These are phyloP conservation scores for Silurus meridionalis DNA, from an alignment of 2,113 vertebrate genomes.

Conservation along the genomic window DNA sequence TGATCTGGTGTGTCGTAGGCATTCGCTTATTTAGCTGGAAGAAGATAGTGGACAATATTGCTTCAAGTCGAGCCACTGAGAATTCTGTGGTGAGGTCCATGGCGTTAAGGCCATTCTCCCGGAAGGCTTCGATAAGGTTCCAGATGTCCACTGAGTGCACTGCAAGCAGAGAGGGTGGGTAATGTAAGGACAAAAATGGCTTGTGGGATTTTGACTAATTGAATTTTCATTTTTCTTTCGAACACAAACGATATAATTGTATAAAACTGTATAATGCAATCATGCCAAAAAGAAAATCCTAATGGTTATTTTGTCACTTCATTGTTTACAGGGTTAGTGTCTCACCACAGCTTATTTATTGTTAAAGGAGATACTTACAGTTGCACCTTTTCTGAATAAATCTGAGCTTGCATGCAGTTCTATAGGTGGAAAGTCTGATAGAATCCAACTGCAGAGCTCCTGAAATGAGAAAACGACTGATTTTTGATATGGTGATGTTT, in stretches of 20 bases:
- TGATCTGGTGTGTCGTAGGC: constrained; percentile 97
- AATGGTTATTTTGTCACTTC: too few relatives aligned
- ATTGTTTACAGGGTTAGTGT: too few relatives aligned
- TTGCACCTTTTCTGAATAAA: constrained; percentile 99
- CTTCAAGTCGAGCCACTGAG: constrained; percentile 88
- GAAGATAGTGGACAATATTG: constrained; percentile 91
- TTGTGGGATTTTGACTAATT: too few relatives aligned
- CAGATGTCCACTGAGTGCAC: constrained; percentile 98
- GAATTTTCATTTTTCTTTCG: not conserved
- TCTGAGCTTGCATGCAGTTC: constrained; percentile 96
- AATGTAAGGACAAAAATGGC: not conserved
- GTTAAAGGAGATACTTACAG: constrained; percentile 76
- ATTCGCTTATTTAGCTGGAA: constrained; percentile 98
- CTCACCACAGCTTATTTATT: too few relatives aligned
- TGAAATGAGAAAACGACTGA: constrained; percentile 60
- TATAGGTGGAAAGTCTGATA: constrained; percentile 94
- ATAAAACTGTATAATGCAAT: too few relatives aligned
- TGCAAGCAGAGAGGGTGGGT: constrained; percentile 59
- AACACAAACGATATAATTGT: not conserved
- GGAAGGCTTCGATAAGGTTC: constrained; percentile 95
- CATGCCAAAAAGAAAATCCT: too few relatives aligned
- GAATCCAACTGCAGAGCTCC: constrained; percentile 97
- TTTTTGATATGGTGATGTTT: not conserved
- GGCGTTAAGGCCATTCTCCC: constrained; percentile 91
- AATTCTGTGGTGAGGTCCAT: constrained; percentile 87